Percentiles rank a stretch among this genome's conserved stretches.
Conservation (phyloP, 2,113 vertebrate species). For the Brachyhypopomus gauderio region DNA sequence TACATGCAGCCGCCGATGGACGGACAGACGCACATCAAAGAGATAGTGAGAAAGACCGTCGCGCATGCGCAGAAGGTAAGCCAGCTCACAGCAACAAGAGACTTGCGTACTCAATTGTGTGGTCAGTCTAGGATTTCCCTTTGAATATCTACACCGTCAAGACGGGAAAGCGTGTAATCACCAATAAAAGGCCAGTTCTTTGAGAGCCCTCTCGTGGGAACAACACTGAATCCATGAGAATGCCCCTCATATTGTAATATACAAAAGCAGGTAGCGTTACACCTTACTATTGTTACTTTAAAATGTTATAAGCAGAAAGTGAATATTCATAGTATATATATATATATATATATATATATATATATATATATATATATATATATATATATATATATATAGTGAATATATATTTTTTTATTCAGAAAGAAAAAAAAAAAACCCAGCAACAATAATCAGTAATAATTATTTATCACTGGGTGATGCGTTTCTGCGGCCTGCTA, state of each 20-base stretch:
- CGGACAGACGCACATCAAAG: constrained; percentile 90
- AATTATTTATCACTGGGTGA: neutral
- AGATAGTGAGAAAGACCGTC: constrained; percentile 93
- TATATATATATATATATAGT: no score
- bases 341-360: no score
- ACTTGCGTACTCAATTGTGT: neutral
- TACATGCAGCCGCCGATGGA: constrained; percentile 91
- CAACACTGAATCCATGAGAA: neutral
- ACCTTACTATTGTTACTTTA: no score
- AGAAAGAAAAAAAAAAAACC: no score
- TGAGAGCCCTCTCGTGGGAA: neutral
- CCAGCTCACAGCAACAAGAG: neutral
- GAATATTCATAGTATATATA: no score
- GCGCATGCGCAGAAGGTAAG: constrained; percentile 88
- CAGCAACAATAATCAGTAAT: neutral
- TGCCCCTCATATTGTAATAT: neutral
- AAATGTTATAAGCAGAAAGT: neutral
- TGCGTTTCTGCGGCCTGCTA: neutral
- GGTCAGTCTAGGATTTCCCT: constrained; percentile 17
- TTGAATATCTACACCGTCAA: constrained; percentile 2
- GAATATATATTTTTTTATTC: no score
- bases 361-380: no score
- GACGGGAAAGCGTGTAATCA: neutral
- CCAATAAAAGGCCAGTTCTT: neutral
- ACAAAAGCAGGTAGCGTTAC: neutral